These are phyloP conservation scores for Hedya salicella DNA, from an alignment of 2,888 invertebrate genomes.

Conservation along the genomic window DNA sequence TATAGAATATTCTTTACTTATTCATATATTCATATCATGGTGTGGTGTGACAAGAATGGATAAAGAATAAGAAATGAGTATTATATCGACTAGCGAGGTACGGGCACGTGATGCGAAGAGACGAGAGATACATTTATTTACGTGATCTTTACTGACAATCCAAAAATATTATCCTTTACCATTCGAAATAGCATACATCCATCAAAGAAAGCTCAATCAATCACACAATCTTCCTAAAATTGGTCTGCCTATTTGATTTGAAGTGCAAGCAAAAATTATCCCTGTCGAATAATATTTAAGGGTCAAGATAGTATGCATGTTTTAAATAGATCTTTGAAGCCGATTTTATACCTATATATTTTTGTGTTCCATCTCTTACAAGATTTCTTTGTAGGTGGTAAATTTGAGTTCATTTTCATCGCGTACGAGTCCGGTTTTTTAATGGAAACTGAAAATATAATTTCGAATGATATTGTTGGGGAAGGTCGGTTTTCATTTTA, in stretches of 20 bases:
- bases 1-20: no score
- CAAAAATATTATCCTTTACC: not conserved
- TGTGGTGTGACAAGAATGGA: no score
- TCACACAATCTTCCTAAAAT: slow-evolving; percentile 11
- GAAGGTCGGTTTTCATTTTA: not conserved
- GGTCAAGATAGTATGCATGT: not conserved
- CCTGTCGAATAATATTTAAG: not conserved
- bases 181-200: slow-evolving; percentile 24
- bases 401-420: not conserved
- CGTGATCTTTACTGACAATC: not conserved
- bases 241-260: not conserved
- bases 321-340: not conserved
- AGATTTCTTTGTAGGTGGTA: not conserved
- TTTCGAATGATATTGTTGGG: not conserved
- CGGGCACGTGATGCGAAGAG: no score
- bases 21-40: no score
- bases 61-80: no score
- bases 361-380: not conserved
- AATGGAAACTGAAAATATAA: not conserved
- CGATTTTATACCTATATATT: not conserved
- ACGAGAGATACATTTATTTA: not conserved
- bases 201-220: slow-evolving; percentile 31
- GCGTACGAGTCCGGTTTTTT: not conserved
- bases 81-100: no score
- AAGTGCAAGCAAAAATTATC: slow-evolving; percentile 2